Evolutionary conservation across 2,113 vertebrate genomes (phyloP).

Genomic region (Istiophorus platypterus): DNA sequence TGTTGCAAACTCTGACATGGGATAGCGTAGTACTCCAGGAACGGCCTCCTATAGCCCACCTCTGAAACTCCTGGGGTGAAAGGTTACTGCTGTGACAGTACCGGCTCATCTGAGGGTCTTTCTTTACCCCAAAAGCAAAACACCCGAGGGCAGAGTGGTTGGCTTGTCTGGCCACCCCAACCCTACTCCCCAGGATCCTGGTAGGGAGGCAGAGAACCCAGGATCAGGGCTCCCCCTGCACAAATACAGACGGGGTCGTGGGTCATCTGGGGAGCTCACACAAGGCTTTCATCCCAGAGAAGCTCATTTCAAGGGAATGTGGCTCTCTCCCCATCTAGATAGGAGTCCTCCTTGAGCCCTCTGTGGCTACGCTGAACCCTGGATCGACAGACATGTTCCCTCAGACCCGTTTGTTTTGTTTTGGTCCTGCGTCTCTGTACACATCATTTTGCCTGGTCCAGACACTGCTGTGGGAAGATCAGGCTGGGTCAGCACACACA

Average conservation of each 20-base stretch:
- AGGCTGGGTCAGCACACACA: slow-evolving; percentile 83
- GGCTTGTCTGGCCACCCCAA: slow-evolving; percentile 75
- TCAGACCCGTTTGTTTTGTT: slow-evolving; percentile 83
- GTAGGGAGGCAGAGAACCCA: slow-evolving; percentile 73
- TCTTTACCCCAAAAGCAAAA: slow-evolving; percentile 77
- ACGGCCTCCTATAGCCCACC: slow-evolving; percentile 61
- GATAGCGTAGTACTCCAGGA: slow-evolving; percentile 50
- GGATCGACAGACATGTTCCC: slow-evolving; percentile 85
- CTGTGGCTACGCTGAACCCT: slow-evolving; percentile 86
- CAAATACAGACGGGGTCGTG: slow-evolving; percentile 82
- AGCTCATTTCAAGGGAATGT: slow-evolving; percentile 86
- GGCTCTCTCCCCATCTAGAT: slow-evolving; percentile 82
- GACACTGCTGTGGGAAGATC: slow-evolving; percentile 79
- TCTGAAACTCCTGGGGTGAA: slow-evolving; percentile 73
- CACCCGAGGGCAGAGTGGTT: slow-evolving; percentile 70
- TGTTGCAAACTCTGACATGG: slow-evolving; percentile 40
- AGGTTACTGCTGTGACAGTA: slow-evolving; percentile 79
- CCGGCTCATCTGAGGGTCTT: slow-evolving; percentile 75
- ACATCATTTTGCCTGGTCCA: slow-evolving; percentile 81
- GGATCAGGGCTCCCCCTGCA: slow-evolving; percentile 81
- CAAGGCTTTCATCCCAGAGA: slow-evolving; percentile 83
- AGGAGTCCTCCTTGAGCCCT: slow-evolving; percentile 83
- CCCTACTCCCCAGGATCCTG: slow-evolving; percentile 72
- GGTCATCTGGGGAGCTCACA: slow-evolving; percentile 82
- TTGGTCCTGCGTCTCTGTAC: slow-evolving; percentile 86